These are phyloP conservation scores for Resseliella maxima DNA, from an alignment of 2,888 invertebrate species.

Conservation along the genomic window DNA sequence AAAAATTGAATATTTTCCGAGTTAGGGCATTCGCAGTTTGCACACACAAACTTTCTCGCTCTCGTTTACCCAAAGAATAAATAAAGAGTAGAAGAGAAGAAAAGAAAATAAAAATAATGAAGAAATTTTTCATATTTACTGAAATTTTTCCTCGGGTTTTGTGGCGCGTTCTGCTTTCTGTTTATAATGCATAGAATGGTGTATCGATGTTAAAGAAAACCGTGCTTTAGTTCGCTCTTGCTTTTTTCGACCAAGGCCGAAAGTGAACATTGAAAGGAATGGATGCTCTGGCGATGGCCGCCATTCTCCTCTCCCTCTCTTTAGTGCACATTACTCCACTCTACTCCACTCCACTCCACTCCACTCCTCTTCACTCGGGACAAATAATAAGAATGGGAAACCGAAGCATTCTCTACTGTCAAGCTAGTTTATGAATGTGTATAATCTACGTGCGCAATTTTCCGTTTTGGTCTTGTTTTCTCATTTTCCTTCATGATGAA, in stretches of 20 bases:
- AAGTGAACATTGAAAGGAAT: neutral
- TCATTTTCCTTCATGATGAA: conserved; percentile 49
- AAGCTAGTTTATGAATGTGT: conserved; percentile 54
- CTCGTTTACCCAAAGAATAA: conserved; percentile 14
- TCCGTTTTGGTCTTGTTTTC: conserved; percentile 35
- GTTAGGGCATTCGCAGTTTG: neutral
- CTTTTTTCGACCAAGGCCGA: conserved; percentile 26
- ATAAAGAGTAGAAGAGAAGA: neutral
- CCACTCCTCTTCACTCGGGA: neutral
- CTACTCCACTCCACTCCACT: neutral
- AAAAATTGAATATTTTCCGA: conserved; percentile 56
- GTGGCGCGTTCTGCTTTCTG: neutral
- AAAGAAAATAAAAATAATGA: neutral
- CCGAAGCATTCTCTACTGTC: conserved; percentile 44
- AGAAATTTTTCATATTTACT: conserved; percentile 53
- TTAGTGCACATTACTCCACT: too few species aligned
- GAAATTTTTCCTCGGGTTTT: neutral
- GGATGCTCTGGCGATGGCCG: neutral
- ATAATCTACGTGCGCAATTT: conserved; percentile 54
- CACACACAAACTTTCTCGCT: neutral
- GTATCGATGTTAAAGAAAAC: neutral
- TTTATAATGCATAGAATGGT: conserved; percentile 11
- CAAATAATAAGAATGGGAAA: neutral
- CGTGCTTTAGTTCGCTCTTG: neutral
- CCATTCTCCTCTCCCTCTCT: neutral